Evolutionary conservation across 2,797 vertebrate genomes (phyloP).

Genomic region (Micropoecilia bifurca): DNA sequence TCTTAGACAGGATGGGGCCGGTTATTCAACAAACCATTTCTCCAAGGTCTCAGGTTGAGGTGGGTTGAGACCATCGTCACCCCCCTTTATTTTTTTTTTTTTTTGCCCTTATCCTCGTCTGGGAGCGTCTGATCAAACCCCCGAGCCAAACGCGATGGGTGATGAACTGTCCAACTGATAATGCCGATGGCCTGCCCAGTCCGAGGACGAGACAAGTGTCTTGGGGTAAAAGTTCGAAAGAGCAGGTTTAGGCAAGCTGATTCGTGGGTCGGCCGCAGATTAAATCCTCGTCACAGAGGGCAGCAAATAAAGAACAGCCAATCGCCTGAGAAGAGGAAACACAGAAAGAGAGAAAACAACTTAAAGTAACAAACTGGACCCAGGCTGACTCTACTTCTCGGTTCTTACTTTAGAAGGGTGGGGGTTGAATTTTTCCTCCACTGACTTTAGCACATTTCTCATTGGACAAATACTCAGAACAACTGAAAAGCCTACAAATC

Average conservation of each 20-base stretch:
- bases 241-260: conserved; percentile 49
- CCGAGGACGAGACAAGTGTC: conserved; percentile 54
- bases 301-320: conserved; percentile 71
- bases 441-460: not conserved
- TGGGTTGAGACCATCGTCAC: conserved; percentile 36
- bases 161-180: conserved; percentile 52
- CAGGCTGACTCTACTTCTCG: no score
- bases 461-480: not conserved
- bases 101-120: conserved; percentile 26
- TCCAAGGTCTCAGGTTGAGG: conserved; percentile 28
- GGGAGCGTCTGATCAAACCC: conserved; percentile 42
- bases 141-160: conserved; percentile 22
- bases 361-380: not conserved
- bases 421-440: not conserved
- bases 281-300: conserved; percentile 69
- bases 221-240: conserved; percentile 61
- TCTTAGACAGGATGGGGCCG: conserved; percentile 21
- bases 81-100: not conserved
- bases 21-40: conserved; percentile 28
- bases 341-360: conserved; percentile 5
- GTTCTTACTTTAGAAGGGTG: not conserved
- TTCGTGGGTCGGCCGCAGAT: conserved; percentile 57
- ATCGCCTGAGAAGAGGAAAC: conserved; percentile 49
- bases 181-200: conserved; percentile 46
- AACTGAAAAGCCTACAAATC: not conserved